These are phyloP conservation scores for Arnoldichthys spilopterus DNA, from an alignment of 2,797 vertebrate species.

Conservation along the genomic window DNA sequence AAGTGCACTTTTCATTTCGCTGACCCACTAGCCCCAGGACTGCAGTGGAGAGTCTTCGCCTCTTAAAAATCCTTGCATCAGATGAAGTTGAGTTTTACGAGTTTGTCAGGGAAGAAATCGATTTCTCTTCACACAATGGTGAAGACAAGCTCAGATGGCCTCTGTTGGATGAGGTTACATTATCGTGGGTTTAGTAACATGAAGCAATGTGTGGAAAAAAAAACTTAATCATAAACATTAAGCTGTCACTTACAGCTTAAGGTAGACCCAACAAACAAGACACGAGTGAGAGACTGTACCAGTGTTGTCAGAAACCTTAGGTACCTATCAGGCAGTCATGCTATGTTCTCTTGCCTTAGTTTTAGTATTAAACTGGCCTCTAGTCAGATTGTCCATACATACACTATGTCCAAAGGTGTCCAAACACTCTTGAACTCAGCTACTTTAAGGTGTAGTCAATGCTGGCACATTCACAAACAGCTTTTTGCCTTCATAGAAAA, in stretches of 20 bases:
- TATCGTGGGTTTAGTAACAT: conserved; percentile 38
- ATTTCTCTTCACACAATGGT: conserved; percentile 53
- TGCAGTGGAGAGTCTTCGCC: conserved; percentile 60
- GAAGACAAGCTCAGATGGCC: conserved; percentile 21
- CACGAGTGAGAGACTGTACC: background rate
- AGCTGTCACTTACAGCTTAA: conserved; percentile 62
- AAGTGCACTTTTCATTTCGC: conserved; percentile 68
- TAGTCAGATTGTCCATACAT: background rate
- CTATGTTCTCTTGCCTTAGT: background rate
- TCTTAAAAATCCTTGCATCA: conserved; percentile 70
- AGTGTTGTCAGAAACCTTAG: background rate
- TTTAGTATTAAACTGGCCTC: background rate
- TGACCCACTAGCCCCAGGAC: conserved; percentile 67
- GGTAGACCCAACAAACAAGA: conserved; percentile 41
- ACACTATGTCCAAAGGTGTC: background rate
- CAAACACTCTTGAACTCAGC: background rate
- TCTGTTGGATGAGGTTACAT: conserved; percentile 36
- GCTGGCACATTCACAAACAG: background rate
- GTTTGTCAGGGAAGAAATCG: conserved; percentile 71
- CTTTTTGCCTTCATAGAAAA: background rate
- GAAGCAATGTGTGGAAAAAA: conserved; percentile 47
- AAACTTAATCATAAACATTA: conserved; percentile 66
- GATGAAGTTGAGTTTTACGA: conserved; percentile 55
- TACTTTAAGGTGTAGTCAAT: background rate
- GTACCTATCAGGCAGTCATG: background rate